Percentiles rank a stretch among this genome's conserved stretches.
Evolutionary conservation across 23 tunicate genomes (phyloP).

Genomic region (Trididemnum nubilum): DNA sequence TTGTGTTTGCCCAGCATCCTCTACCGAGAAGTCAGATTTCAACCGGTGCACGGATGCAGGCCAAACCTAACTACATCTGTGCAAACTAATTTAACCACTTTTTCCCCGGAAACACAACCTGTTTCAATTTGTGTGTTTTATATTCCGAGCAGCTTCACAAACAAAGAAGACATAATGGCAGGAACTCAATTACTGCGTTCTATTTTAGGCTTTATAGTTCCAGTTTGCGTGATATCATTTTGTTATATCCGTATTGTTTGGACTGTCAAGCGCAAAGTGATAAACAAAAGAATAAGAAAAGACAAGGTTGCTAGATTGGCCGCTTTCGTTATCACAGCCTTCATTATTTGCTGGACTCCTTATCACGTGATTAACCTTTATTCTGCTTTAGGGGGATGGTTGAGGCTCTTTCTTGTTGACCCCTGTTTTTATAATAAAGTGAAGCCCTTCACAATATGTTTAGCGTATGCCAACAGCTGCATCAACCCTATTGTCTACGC

Average conservation of each 20-base stretch:
- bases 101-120: background rate
- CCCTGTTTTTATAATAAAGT: constrained; percentile 34
- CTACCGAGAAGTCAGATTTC: constrained; percentile 11
- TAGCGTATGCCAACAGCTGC: constrained; percentile 91
- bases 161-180: constrained; percentile 50
- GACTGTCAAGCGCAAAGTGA: constrained; percentile 60
- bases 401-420: constrained; percentile 46
- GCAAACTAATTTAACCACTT: background rate
- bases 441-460: constrained; percentile 57
- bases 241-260: constrained; percentile 68
- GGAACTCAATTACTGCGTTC: constrained; percentile 38
- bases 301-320: constrained; percentile 81
- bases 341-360: constrained; percentile 84
- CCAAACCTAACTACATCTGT: background rate
- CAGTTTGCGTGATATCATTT: constrained; percentile 59
- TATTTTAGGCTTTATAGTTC: constrained; percentile 62
- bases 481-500: constrained; percentile 88
- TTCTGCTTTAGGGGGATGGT: constrained; percentile 81
- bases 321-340: constrained; percentile 63
- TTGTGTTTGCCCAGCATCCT: constrained; percentile 56
- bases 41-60: background rate
- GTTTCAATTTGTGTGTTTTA: constrained; percentile 25
- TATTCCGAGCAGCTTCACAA: constrained; percentile 37
- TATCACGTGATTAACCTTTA: constrained; percentile 47
- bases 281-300: constrained; percentile 63